Conservation (phyloP, 2,888 invertebrate species). For the Leptinotarsa juncta region DNA sequence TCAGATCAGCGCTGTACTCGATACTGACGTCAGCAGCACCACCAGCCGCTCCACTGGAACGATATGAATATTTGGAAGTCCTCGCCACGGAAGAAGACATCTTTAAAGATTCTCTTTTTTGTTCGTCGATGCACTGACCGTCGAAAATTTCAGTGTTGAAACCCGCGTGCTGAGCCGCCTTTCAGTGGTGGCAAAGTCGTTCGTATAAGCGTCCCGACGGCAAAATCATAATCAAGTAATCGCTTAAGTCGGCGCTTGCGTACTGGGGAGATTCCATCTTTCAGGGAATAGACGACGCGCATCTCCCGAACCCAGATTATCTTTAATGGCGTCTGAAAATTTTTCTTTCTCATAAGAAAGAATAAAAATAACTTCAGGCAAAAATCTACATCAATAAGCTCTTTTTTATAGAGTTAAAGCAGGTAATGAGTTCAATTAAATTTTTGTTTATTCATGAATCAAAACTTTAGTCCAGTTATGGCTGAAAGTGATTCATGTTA, state of each 20-base stretch:
- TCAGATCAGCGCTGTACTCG: slow-evolving; percentile 94
- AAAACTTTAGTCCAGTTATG: no score
- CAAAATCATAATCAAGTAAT: slow-evolving; percentile 10
- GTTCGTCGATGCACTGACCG: slow-evolving; percentile 60
- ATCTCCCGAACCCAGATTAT: neutral
- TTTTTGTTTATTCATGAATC: no score
- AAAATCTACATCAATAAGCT: no score
- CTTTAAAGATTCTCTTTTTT: slow-evolving; percentile 27
- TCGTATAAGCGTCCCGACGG: slow-evolving; percentile 70
- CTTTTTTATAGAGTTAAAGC: no score
- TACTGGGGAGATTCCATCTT: neutral
- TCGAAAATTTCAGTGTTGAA: slow-evolving; percentile 62
- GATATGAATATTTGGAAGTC: slow-evolving; percentile 92
- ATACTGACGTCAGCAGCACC: slow-evolving; percentile 89
- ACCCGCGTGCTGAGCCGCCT: slow-evolving; percentile 70
- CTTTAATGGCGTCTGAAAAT: neutral
- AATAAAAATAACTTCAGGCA: neutral
- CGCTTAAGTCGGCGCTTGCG: slow-evolving; percentile 16
- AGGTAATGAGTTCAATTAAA: no score
- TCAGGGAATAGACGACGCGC: neutral
- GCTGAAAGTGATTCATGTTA: no score
- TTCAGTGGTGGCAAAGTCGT: slow-evolving; percentile 72
- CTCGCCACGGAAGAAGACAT: slow-evolving; percentile 69
- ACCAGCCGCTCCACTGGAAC: slow-evolving; percentile 84
- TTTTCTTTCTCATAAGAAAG: neutral